Base-by-base conservation (phyloP, 64 coral and sea anemone species). In the Orbicella faveolata region DNA sequence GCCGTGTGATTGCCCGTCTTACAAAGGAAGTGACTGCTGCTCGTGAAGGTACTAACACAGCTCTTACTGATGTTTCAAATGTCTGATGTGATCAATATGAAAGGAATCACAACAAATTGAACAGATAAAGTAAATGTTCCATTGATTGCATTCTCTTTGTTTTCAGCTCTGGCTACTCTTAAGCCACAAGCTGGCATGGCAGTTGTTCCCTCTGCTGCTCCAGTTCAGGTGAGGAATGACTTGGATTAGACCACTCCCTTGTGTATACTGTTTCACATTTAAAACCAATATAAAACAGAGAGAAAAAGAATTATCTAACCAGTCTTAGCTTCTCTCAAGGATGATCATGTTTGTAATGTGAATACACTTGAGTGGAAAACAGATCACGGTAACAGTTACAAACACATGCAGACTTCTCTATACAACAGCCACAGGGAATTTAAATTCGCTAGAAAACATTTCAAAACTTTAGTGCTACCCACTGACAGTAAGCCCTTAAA, bases 111-210 rank as follows among this genome's bases (percentile, higher is more conserved):
- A 59, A 59, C 55, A 59, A 16, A 59, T 16, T 59, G 55, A 59
- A 16, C 13, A 0, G 21, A n/a, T 23, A 19, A 69, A 54, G 26
- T 64, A 35, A 20, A 44, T 25, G 33, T 16, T 6, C 41, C 36
- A 23, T 18, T 86, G 21, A 65, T 34, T 44, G 26, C 18, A 11
- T 33, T 90, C 39, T 34, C 26, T 61, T 63, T 75, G 17, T 68
- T 80, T 5, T 17, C 18, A 99, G 97, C 97, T 91, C 73, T 99
- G 83, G 97, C 97, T 6, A 99, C 97, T n/a, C 80, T 99, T 23
- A 99, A 99, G 76, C 97, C 97, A 36, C 97, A 99, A 70, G 97
- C 97, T 87, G 97, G 97, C 73, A 99, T 99, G 90, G 94, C 92
- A 36, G 93, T 89, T 84, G 88, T 91, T 34, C 51, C 81, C 25